These are phyloP conservation scores for Eucera pruinosa DNA, from an alignment of 2,888 invertebrate genomes.

Conservation along the genomic window DNA sequence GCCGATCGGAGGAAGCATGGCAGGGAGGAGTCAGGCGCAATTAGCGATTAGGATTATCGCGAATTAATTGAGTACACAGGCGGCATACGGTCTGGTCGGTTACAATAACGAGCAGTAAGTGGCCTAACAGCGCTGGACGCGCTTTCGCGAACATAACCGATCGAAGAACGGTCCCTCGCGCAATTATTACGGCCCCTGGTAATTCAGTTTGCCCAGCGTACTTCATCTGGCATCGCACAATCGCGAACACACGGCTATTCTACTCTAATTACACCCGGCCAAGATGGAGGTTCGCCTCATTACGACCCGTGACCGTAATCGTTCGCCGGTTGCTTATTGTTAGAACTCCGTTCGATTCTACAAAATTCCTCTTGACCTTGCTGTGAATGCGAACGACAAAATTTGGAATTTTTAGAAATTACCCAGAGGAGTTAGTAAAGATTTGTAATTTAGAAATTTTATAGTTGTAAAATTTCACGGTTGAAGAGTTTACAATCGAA, in stretches of 20 bases:
- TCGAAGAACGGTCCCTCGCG: slow-evolving; percentile 69
- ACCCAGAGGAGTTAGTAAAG: too few species aligned
- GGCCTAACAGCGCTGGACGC: slow-evolving; percentile 59
- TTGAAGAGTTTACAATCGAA: too few species aligned
- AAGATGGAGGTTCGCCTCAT: slow-evolving; percentile 70
- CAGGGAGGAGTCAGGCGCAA: slow-evolving; percentile 63
- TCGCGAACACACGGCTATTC: slow-evolving; percentile 54
- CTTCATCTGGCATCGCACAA: slow-evolving; percentile 53
- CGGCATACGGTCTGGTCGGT: slow-evolving; percentile 52
- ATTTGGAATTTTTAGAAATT: too few species aligned
- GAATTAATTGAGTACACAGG: slow-evolving; percentile 79
- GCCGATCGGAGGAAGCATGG: not conserved
- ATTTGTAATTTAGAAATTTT: too few species aligned
- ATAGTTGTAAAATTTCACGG: too few species aligned
- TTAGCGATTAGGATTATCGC: slow-evolving; percentile 82
- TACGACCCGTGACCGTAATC: slow-evolving; percentile 36
- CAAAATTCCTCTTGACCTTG: too few species aligned
- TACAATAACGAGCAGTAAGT: slow-evolving; percentile 71
- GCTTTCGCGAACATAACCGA: slow-evolving; percentile 64
- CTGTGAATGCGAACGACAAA: too few species aligned
- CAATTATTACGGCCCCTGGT: slow-evolving; percentile 70
- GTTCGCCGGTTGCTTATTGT: not conserved
- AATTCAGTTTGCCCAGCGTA: slow-evolving; percentile 73
- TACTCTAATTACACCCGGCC: slow-evolving; percentile 70
- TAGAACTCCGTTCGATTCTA: too few species aligned